These are phyloP conservation scores for Eurystomus glaucurus DNA, from an alignment of 2,797 vertebrate species.

Conservation along the genomic window DNA sequence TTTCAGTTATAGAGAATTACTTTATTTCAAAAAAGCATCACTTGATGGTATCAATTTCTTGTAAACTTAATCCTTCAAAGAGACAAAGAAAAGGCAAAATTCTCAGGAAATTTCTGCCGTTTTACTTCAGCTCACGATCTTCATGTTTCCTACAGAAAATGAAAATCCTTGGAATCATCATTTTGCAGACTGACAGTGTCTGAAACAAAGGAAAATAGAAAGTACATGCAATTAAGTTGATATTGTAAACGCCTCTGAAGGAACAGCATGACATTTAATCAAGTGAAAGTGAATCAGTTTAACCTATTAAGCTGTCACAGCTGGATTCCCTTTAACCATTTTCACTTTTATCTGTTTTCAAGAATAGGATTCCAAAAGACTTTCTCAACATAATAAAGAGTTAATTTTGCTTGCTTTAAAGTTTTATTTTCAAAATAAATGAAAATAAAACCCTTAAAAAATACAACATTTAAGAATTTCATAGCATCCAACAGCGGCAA, in stretches of 20 bases:
- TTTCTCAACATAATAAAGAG: background rate
- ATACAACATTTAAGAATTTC: background rate
- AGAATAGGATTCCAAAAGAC: background rate
- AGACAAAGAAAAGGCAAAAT: slow-evolving; percentile 41
- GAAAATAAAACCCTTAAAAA: background rate
- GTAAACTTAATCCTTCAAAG: slow-evolving; percentile 80
- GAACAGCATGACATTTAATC: slow-evolving; percentile 32
- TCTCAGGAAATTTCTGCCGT: slow-evolving; percentile 46
- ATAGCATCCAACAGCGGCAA: background rate
- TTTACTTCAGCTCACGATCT: slow-evolving; percentile 76
- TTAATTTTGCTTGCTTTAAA: background rate
- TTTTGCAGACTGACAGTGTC: slow-evolving; percentile 67
- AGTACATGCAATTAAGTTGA: slow-evolving; percentile 19
- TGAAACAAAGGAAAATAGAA: slow-evolving; percentile 77
- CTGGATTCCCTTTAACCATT: slow-evolving; percentile 19
- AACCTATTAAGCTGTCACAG: slow-evolving; percentile 38
- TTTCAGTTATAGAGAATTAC: slow-evolving; percentile 1
- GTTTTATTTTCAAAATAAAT: slow-evolving; percentile 14
- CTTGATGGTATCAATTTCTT: slow-evolving; percentile 70
- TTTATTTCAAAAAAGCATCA: background rate
- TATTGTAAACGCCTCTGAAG: slow-evolving; percentile 37
- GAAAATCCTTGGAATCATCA: slow-evolving; percentile 64
- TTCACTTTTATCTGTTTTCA: slow-evolving; percentile 3
- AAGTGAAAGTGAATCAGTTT: slow-evolving; percentile 36
- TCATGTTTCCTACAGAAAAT: slow-evolving; percentile 63